These are phyloP conservation scores for Aporophyla lueneburgensis DNA, from an alignment of 2,888 invertebrate species.

Conservation along the genomic window DNA sequence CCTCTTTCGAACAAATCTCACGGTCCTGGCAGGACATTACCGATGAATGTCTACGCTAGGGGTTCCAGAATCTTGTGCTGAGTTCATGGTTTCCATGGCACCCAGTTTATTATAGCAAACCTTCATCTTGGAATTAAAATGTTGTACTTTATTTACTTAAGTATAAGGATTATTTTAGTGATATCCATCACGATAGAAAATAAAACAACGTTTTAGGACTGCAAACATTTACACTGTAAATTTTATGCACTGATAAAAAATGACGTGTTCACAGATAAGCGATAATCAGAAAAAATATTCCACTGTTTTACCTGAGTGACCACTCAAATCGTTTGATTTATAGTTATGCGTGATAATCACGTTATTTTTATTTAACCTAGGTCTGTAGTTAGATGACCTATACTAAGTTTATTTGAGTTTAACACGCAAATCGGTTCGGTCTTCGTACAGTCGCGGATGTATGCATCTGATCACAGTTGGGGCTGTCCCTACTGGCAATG, in stretches of 20 bases:
- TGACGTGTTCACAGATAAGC: conserved; percentile 47
- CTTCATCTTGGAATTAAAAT: neutral
- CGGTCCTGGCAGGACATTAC: too few relatives aligned
- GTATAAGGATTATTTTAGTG: neutral
- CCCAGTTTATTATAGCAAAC: neutral
- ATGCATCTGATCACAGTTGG: too few relatives aligned
- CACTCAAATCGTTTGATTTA: conserved; percentile 17
- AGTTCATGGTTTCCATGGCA: neutral
- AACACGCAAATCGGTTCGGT: conserved; percentile 25
- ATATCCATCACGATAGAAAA: neutral
- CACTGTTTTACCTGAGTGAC: conserved; percentile 29
- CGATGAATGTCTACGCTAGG: too few relatives aligned
- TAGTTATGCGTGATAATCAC: conserved; percentile 4
- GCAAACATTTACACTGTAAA: conserved; percentile 1
- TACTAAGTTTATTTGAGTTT: conserved; percentile 24
- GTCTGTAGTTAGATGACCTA: conserved; percentile 31
- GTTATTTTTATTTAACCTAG: neutral
- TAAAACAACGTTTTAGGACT: conserved; percentile 5
- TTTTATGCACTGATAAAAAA: conserved; percentile 50
- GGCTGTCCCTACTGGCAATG: too few relatives aligned
- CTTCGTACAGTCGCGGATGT: neutral
- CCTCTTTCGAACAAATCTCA: too few relatives aligned
- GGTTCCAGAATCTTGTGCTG: too few relatives aligned
- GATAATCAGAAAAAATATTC: conserved; percentile 40
- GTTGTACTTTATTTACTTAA: neutral